Evolutionary conservation across 1,140 invertebrate genomes (phyloP).

Genomic region (Sesamia nonagrioides): DNA sequence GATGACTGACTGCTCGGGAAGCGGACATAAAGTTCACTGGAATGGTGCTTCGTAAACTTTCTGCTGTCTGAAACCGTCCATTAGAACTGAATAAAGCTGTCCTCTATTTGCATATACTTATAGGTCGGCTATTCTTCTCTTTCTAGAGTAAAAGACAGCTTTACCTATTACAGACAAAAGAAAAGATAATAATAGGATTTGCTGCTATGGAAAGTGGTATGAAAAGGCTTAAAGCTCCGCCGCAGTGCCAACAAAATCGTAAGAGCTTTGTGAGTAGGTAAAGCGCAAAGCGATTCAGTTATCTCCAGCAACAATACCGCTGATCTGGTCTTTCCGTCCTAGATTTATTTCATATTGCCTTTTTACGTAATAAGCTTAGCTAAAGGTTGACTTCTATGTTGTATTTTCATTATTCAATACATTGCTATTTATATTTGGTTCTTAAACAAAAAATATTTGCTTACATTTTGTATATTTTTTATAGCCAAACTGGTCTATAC

Average conservation of each 20-base stretch:
- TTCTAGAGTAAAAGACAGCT: background rate
- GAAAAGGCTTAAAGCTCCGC: constrained; percentile 10
- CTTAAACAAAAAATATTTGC: too few species aligned
- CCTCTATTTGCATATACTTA: constrained; percentile 18
- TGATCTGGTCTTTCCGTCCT: constrained; percentile 17
- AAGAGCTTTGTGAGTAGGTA: background rate
- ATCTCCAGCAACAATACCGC: constrained; percentile 11
- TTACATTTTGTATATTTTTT: too few species aligned
- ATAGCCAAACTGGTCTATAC: too few species aligned
- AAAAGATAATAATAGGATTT: background rate
- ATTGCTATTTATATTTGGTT: too few species aligned
- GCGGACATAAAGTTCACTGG: background rate
- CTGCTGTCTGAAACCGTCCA: background rate
- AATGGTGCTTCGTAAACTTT: constrained; percentile 4
- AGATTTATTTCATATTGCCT: constrained; percentile 10
- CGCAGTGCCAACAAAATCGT: constrained; percentile 1
- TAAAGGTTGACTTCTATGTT: background rate
- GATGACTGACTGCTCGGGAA: constrained; percentile 7
- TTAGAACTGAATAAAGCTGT: background rate
- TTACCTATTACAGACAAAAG: background rate
- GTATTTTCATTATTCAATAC: background rate
- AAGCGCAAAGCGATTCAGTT: constrained; percentile 12
- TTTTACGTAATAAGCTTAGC: background rate
- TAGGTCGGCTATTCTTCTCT: constrained; percentile 16
- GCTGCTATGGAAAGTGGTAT: background rate